Base-by-base conservation (phyloP, 2,113 vertebrate species). In the Rhinoptilus africanus region DNA sequence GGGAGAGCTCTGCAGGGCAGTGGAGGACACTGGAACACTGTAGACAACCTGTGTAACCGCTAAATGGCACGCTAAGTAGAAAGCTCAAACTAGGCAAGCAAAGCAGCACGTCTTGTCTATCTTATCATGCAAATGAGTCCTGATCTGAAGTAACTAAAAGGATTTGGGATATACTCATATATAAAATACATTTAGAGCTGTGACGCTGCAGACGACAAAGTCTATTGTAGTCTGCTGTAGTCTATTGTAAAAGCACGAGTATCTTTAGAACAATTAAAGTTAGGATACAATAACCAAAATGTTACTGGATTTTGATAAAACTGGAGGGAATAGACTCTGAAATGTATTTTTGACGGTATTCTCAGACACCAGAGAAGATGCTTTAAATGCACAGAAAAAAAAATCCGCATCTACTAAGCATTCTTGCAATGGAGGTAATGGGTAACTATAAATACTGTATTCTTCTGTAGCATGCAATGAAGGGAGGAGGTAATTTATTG, bases 1-100 rank as follows among this genome's bases (percentile, higher is more conserved):
- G 10, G 24, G 77, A 63, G 74, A 37, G n/a, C n/a, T 53, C 0
- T 0, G 28, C 2, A 15, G 64, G 84, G 48, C 23, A 4, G 15
- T 2, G 27, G 30, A 28, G 66, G n/a, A 15, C 14, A 11, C n/a
- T 10, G 23, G 62, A 88, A 47, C 0, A 5, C 54, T n/a, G n/a
- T 18, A 26, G 68, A 53, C 71, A 54, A 4, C 57, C 63, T n/a
- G 14, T 43, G 34, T 12, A 53, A 56, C 26, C 1, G 2, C 57
- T n/a, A 8, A 83, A 59, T 1, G 7, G 48, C 0, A 1, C 32
- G n/a, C 4, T 3, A 51, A 32, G 72, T 53, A 73, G 71, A 37
- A 23, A 75, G 27, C 27, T 66, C 72, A 39, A 45, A 28, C 19
- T 50, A 86, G 50, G 12, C 14, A 34, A 30, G 32, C 24, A 41